These are phyloP conservation scores for Tragelaphus buxtoni DNA, from an alignment of 2,113 vertebrate genomes.

Conservation along the genomic window DNA sequence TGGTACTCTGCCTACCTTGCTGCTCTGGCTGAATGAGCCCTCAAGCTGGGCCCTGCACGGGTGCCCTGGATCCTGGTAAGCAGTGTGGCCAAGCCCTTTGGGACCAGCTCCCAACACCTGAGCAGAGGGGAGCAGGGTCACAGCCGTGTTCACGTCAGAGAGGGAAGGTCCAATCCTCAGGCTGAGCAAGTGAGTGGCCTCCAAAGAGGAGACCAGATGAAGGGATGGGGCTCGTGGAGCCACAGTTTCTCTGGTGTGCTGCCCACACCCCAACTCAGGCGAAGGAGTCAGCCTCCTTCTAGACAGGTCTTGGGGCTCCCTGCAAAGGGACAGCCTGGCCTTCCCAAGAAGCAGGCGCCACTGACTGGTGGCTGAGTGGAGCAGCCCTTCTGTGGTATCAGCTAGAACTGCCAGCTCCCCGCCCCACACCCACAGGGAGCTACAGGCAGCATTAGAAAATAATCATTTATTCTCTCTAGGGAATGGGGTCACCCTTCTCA, in stretches of 20 bases:
- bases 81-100: not conserved
- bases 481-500: conserved; percentile 13
- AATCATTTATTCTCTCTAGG: conserved; percentile 80
- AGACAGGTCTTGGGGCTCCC: not conserved
- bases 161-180: not conserved
- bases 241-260: not conserved
- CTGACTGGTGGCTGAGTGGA: not conserved
- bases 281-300: not conserved
- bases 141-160: not conserved
- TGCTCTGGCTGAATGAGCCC: not conserved
- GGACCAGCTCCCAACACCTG: not conserved
- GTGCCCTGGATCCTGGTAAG: not conserved
- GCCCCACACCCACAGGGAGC: conserved; percentile 11
- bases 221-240: not conserved
- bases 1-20: not conserved
- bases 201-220: not conserved
- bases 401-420: not conserved
- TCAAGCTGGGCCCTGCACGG: not conserved
- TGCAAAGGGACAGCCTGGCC: not conserved
- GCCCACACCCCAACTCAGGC: not conserved
- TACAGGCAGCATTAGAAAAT: conserved; percentile 79
- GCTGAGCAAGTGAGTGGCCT: not conserved
- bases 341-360: not conserved
- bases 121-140: not conserved
- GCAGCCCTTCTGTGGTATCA: not conserved